Percentiles rank a stretch among this genome's conserved stretches.
Evolutionary conservation across 92 coral and sea anemone genomes (phyloP).

Genomic region (Actinostola sp.): DNA sequence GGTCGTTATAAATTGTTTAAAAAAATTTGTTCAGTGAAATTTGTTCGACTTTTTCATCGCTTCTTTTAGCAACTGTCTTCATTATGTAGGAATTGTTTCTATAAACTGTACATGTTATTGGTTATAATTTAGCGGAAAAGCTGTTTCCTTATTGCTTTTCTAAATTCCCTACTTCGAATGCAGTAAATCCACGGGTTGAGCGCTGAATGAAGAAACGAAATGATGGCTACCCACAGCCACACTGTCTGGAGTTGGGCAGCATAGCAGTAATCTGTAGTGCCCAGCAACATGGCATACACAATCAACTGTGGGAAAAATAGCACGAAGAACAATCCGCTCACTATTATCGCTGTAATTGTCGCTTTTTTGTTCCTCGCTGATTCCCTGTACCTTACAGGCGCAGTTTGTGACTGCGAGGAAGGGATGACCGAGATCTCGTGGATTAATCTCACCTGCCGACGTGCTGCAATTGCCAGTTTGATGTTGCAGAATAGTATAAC

Average conservation of each 20-base stretch:
- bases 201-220: slow-evolving; percentile 66
- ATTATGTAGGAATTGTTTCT: no score
- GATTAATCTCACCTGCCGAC: slow-evolving; percentile 37
- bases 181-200: slow-evolving; percentile 71
- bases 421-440: slow-evolving; percentile 10
- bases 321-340: slow-evolving; percentile 36
- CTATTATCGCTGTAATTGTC: slow-evolving; percentile 42
- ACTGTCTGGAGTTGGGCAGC: slow-evolving; percentile 30
- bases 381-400: neutral
- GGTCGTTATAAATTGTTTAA: no score
- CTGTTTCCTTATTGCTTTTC: slow-evolving; percentile 36
- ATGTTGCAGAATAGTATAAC: slow-evolving; percentile 36
- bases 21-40: no score
- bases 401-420: neutral
- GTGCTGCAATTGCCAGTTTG: slow-evolving; percentile 38
- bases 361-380: slow-evolving; percentile 50
- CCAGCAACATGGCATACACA: slow-evolving; percentile 50
- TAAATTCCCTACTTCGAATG: slow-evolving; percentile 45
- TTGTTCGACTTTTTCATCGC: slow-evolving; percentile 58
- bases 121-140: no score
- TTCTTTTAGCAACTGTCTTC: neutral
- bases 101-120: neutral
- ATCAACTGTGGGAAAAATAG: slow-evolving; percentile 51
- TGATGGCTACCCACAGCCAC: slow-evolving; percentile 64
- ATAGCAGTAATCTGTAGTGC: slow-evolving; percentile 33